Conservation (phyloP, 2,113 vertebrate genomes). For the Cathartes aura region DNA sequence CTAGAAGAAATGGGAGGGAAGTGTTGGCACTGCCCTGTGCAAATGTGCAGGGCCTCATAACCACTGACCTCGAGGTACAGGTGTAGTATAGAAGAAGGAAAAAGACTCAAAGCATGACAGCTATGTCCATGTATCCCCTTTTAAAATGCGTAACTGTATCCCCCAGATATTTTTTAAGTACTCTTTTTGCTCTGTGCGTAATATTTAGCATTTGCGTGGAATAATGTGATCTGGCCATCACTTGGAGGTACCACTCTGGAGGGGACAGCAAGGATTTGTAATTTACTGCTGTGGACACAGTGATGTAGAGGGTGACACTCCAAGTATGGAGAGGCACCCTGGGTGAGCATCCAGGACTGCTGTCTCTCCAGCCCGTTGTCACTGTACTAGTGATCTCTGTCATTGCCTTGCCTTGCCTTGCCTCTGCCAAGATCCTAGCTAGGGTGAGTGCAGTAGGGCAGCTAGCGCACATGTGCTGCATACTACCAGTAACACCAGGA, state of each 20-base stretch:
- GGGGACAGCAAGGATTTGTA: background rate
- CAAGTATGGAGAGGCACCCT: background rate
- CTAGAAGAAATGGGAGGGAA: background rate
- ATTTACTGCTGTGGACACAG: background rate
- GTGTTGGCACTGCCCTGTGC: background rate
- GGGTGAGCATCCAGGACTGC: background rate
- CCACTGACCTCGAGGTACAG: background rate
- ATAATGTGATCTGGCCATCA: background rate
- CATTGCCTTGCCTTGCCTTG: background rate
- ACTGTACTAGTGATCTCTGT: background rate
- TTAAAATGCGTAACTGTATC: background rate
- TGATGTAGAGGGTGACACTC: background rate
- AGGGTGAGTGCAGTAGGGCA: background rate
- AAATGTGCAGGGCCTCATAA: background rate
- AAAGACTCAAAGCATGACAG: background rate
- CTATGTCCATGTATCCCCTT: background rate
- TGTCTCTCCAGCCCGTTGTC: background rate
- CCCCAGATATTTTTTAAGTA: background rate
- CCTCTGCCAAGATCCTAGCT: background rate
- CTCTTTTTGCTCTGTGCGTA: background rate
- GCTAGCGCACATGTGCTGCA: accelerated
- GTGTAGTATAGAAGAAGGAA: background rate
- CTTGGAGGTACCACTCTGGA: background rate
- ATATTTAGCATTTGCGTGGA: background rate
- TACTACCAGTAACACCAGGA: background rate